Percentiles rank a stretch among this genome's conserved stretches.
Conservation (phyloP, 1,140 invertebrate genomes). For the Maconellicoccus hirsutus region DNA sequence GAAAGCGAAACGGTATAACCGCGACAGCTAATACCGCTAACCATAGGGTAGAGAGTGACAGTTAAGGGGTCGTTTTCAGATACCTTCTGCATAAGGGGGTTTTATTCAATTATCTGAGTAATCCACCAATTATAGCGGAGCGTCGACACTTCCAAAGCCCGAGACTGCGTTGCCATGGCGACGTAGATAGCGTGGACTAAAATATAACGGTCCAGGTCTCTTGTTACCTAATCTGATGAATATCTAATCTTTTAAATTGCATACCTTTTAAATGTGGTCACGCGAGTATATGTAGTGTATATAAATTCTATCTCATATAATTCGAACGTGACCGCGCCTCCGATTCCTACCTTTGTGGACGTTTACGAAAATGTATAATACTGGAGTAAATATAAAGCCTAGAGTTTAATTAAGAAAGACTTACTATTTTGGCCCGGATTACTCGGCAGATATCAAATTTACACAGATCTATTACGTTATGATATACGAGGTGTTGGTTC, state of each 20-base stretch:
- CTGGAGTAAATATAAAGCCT: too few relatives aligned
- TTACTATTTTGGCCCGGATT: too few relatives aligned
- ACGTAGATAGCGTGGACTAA: constrained; percentile 17
- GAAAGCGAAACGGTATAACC: constrained; percentile 18
- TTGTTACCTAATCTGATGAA: constrained; percentile 21
- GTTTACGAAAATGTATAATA: too few relatives aligned
- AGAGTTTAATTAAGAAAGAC: too few relatives aligned
- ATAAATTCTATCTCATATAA: too few relatives aligned
- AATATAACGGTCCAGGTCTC: constrained; percentile 21
- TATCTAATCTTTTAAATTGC: constrained; percentile 14
- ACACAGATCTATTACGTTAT: too few relatives aligned
- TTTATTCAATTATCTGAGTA: constrained; percentile 22
- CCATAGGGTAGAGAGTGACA: constrained; percentile 20
- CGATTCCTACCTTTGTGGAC: too few relatives aligned
- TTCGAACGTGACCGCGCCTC: too few relatives aligned
- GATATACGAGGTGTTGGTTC: too few relatives aligned
- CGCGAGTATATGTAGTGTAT: too few relatives aligned
- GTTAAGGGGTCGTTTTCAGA: constrained; percentile 21
- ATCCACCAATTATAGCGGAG: constrained; percentile 18
- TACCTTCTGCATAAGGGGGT: constrained; percentile 21
- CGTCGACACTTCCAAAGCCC: constrained; percentile 16
- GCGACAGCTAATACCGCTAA: constrained; percentile 19
- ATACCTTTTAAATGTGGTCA: too few relatives aligned
- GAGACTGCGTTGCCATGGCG: constrained; percentile 12
- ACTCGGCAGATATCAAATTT: too few relatives aligned